These are phyloP conservation scores for Morphnarchus princeps DNA, from an alignment of 2,113 vertebrate species.

Conservation along the genomic window DNA sequence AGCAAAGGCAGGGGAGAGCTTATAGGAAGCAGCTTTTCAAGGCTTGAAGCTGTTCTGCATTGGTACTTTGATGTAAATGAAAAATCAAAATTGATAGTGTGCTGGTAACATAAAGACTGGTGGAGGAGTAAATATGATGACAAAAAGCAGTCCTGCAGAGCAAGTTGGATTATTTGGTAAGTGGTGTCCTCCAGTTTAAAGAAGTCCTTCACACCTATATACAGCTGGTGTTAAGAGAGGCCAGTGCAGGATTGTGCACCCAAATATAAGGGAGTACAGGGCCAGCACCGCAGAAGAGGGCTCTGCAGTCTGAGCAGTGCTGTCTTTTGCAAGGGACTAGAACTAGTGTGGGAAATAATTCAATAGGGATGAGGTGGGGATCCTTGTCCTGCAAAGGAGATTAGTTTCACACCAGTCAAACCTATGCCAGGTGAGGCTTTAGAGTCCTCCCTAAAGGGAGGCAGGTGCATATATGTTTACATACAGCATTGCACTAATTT, in stretches of 20 bases:
- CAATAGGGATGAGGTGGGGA: background rate
- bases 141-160: background rate
- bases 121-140: background rate
- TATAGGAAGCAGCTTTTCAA: background rate
- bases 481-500: background rate
- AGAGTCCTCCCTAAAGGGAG: background rate
- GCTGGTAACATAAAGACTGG: background rate
- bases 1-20: background rate
- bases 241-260: background rate
- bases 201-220: background rate
- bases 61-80: background rate
- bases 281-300: no score
- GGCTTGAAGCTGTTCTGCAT: background rate
- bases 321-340: background rate
- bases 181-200: background rate
- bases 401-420: background rate
- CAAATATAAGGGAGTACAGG: background rate
- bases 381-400: background rate
- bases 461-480: fast-evolving
- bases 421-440: background rate
- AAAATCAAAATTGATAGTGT: background rate
- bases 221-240: background rate
- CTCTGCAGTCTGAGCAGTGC: background rate
- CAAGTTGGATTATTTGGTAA: background rate
- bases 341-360: background rate